These are phyloP conservation scores for Benthosema pterotum DNA, from an alignment of 2,797 vertebrate genomes.

Conservation along the genomic window DNA sequence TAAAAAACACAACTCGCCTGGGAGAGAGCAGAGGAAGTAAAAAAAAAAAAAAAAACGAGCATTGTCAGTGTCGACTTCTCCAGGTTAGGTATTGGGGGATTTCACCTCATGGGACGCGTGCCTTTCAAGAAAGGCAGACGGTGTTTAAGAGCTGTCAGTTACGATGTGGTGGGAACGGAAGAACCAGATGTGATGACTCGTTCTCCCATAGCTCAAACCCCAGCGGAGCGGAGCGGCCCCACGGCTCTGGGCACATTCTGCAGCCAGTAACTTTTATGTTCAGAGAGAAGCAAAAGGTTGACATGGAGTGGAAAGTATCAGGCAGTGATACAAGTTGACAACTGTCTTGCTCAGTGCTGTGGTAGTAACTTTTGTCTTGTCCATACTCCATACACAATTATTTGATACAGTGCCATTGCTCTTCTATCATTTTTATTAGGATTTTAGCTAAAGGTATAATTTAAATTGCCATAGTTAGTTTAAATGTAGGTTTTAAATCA, in stretches of 20 bases:
- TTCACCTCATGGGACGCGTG: conserved; percentile 40
- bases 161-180: conserved; percentile 35
- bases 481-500: no score
- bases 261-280: background rate
- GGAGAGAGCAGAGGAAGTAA: no score
- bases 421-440: no score
- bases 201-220: conserved; percentile 24
- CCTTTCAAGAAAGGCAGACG: conserved; percentile 38
- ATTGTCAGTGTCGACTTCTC: conserved; percentile 8
- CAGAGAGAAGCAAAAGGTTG: conserved; percentile 7
- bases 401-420: no score
- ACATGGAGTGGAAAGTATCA: background rate
- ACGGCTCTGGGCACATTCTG: conserved; percentile 15
- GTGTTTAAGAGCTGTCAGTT: conserved; percentile 48
- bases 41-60: no score
- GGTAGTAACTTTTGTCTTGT: no score
- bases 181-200: conserved; percentile 41
- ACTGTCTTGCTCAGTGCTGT: no score
- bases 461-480: no score
- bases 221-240: background rate
- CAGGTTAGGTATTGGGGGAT: conserved; percentile 22
- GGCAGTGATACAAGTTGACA: no score
- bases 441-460: no score
- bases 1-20: no score
- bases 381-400: no score